These are phyloP conservation scores for Pelmatolapia mariae DNA, from an alignment of 2,113 vertebrate genomes.

Conservation along the genomic window DNA sequence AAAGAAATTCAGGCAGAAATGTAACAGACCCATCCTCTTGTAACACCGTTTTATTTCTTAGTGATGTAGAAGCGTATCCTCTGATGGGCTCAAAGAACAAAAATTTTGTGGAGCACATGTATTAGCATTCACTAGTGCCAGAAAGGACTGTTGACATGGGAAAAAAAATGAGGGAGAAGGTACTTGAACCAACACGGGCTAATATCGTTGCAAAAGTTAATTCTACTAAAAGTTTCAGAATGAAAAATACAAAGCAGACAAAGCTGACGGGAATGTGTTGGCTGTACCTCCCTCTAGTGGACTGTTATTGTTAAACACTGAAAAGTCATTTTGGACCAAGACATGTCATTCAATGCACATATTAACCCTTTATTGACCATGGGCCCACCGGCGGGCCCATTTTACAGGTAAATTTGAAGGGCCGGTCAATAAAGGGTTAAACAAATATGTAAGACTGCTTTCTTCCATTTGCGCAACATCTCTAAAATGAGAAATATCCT, in stretches of 20 bases:
- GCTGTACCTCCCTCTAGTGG: neutral
- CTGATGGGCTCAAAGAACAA: neutral
- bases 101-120: neutral
- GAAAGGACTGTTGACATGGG: neutral
- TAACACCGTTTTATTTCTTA: neutral
- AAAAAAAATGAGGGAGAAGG: rapidly evolving
- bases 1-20: neutral
- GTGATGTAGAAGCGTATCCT: neutral
- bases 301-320: neutral
- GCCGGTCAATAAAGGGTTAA: no score
- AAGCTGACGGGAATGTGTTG: neutral
- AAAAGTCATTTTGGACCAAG: neutral
- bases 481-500: no score
- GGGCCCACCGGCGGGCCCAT: no score
- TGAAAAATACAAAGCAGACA: neutral
- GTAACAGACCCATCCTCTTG: neutral
- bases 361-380: no score
- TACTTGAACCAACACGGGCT: rapidly evolving
- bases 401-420: no score
- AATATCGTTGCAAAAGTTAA: neutral
- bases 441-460: no score
- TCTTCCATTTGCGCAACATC: no score
- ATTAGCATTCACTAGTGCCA: neutral
- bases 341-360: no score
- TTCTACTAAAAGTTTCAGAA: neutral